phyloP scores from a whole-genome alignment of 2,888 invertebrate genomes.

The Xylophagus ater region DNA sequence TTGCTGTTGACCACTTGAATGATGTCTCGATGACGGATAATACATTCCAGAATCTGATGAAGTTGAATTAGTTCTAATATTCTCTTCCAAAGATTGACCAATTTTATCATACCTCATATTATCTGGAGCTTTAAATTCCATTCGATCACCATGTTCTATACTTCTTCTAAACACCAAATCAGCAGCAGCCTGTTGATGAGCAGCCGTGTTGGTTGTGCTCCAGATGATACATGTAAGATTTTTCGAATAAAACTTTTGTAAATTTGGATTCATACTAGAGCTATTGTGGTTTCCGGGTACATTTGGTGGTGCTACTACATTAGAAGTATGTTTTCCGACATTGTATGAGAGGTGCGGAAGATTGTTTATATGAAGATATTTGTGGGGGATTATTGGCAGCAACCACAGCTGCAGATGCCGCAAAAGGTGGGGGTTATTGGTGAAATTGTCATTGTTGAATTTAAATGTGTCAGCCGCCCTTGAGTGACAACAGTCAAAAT shows the following conservation, averaged over 20 bases:
- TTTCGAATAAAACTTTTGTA: constrained; percentile 17
- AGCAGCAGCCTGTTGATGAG: constrained; percentile 13
- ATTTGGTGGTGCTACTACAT: constrained; percentile 18
- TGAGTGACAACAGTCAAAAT: constrained; percentile 36
- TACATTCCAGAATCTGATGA: constrained; percentile 33
- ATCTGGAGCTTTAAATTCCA: constrained; percentile 21
- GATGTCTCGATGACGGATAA: constrained; percentile 22
- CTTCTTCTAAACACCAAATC: constrained; percentile 11
- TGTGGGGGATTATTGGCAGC: constrained; percentile 18
- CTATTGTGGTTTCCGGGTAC: constrained; percentile 28
- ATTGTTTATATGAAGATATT: constrained; percentile 12
- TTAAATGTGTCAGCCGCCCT: constrained; percentile 35
- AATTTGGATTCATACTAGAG: constrained; percentile 1
- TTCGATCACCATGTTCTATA: constrained; percentile 14
- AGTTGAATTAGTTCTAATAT: constrained; percentile 31
- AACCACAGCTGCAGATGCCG: constrained; percentile 5
- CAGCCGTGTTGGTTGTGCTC: constrained; percentile 13
- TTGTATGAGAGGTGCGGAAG: constrained; percentile 6
- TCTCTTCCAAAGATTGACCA: constrained; percentile 16
- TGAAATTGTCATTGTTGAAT: constrained; percentile 37
- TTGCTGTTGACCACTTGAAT: constrained; percentile 20
- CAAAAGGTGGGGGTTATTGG: constrained; percentile 32
- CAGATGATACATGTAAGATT: constrained; percentile 15
- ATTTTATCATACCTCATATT: constrained; percentile 17
- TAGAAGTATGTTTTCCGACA: constrained; percentile 14